phyloP scores from a whole-genome alignment of 2,113 vertebrate genomes.

The Larimichthys crocea region DNA sequence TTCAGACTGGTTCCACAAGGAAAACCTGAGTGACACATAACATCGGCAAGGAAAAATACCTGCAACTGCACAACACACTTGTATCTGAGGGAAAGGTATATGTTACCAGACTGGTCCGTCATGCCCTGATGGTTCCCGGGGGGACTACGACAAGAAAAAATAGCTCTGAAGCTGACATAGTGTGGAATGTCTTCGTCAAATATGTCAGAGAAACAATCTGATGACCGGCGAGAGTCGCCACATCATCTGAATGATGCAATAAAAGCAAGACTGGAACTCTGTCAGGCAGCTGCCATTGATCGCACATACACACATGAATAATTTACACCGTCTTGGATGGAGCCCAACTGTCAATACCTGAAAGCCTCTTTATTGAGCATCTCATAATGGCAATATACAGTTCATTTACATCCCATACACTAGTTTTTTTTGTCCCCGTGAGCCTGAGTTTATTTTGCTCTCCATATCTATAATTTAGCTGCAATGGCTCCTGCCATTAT shows the following conservation, averaged over 20 bases:
- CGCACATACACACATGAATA: constrained; percentile 80
- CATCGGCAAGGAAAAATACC: constrained; percentile 37
- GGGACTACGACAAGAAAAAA: constrained; percentile 18
- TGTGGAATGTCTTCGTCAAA: constrained; percentile 59
- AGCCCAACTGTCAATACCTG: constrained; percentile 82
- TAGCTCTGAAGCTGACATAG: constrained; percentile 43
- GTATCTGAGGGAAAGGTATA: constrained; percentile 23
- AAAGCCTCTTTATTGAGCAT: constrained; percentile 79
- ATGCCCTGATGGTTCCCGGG: constrained; percentile 31
- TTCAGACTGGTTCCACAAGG: constrained; percentile 34
- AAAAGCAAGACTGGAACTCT: constrained; percentile 61
- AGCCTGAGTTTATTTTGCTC: constrained; percentile 52
- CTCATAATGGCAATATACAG: constrained; percentile 65
- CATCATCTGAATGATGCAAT: constrained; percentile 58
- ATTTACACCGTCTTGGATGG: constrained; percentile 77
- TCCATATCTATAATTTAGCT: constrained; percentile 61
- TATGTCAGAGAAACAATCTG: constrained; percentile 42
- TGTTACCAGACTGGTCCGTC: constrained; percentile 38
- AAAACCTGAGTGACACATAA: constrained; percentile 43
- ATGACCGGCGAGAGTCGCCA: constrained; percentile 42
- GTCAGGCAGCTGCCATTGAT: constrained; percentile 78
- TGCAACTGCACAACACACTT: constrained; percentile 67
- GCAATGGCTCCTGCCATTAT: constrained; percentile 56
- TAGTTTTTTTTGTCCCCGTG: constrained; percentile 41
- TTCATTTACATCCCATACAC: constrained; percentile 46